Evolutionary conservation across 1,140 invertebrate genomes (phyloP).

Genomic region (Apocrypta bakeri): DNA sequence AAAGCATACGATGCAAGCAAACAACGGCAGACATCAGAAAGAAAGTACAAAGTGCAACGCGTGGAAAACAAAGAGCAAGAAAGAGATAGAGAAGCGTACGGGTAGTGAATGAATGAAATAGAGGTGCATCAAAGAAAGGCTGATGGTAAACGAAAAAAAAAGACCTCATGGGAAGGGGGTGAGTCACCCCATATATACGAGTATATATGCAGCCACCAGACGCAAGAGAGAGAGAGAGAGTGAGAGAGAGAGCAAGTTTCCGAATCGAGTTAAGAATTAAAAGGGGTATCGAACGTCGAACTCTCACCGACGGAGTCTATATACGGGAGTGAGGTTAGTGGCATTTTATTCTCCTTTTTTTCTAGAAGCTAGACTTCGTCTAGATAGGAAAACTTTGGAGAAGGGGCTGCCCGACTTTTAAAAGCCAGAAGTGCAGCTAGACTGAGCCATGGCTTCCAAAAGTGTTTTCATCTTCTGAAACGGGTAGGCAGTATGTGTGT

Average conservation of each 20-base stretch:
- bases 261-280: constrained; percentile 49
- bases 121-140: neutral
- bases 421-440: constrained; percentile 40
- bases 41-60: neutral
- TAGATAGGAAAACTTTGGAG: constrained; percentile 45
- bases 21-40: neutral
- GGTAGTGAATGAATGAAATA: constrained; percentile 25
- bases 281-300: constrained; percentile 35
- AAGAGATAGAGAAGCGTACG: constrained; percentile 24
- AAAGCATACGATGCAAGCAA: neutral
- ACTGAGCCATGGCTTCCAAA: neutral
- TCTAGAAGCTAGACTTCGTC: neutral
- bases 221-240: neutral
- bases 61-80: neutral
- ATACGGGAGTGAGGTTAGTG: neutral
- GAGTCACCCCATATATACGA: neutral
- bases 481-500: neutral
- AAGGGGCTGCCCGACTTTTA: constrained; percentile 18
- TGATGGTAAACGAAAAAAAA: constrained; percentile 25
- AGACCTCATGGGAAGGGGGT: neutral
- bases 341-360: constrained; percentile 30
- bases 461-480: constrained; percentile 37
- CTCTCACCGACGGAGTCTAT: constrained; percentile 5
- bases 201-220: neutral
- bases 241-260: constrained; percentile 4